Evolutionary conservation across 2,113 vertebrate genomes (phyloP), one percentile per base, ranked within the genome.

Genomic region (Heterotis niloticus): DNA sequence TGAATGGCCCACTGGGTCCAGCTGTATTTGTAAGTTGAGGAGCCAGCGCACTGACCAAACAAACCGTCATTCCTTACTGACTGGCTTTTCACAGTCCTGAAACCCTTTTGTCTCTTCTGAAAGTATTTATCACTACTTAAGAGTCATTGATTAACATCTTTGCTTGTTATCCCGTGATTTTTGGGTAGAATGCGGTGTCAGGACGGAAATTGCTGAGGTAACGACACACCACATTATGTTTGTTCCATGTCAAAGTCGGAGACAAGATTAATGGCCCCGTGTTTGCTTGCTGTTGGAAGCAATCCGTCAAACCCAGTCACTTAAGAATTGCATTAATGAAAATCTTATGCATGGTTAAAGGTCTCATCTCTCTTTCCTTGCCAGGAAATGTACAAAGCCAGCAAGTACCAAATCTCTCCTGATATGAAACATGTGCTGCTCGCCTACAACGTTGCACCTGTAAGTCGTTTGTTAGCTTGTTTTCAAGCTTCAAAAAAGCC

Each of bases 391-490:
- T 92, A 98, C 85, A 94, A 95, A 90, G 96, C 96, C 81, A 90
- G 94, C 92, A 93, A 93, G 83, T 99, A 97, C 0, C 94, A 98
- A 83, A 94, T 99, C 26, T 99, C 97, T 75, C 96, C 96, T 7
- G 97, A 99, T 82, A 88, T 91, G 90, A 95, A 95, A 79, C 95
- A 98, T 0, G 96, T 96, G 1, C 91, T 99, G 17, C 95, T 98
- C 79, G 94, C 96, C 69, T 98, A 98, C 83, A 92, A 95, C 18
- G 94, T 96, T 71, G 94, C 93, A 64, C 94, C 93, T 26, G 97
- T 99, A 88, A 96, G 96, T 79, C 75, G 79, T 87, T 84, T 88
- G 81, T 88, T 84, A 85, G 83, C 81, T 81, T 85, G 81, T 82
- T 89, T 84, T 56, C 80, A 79, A 86, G 86, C 88, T 84, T 86